Percentiles rank a stretch among this genome's conserved stretches.
Evolutionary conservation across 37 sponge, comb jelly and placozoan species (phyloP).

Genomic region (Crambe crambe): DNA sequence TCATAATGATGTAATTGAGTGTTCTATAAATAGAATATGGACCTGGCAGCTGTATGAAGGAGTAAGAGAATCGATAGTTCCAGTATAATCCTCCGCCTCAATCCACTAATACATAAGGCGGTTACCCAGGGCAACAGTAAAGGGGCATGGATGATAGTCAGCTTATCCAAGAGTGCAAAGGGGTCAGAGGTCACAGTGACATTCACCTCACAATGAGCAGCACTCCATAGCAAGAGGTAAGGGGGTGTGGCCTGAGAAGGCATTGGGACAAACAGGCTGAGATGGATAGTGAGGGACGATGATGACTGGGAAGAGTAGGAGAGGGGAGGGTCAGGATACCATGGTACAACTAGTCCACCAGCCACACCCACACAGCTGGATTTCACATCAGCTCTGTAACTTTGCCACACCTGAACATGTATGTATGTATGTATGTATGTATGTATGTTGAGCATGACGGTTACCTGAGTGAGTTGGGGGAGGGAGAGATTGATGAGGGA

Average conservation of each 20-base stretch:
- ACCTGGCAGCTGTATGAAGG: slow-evolving; percentile 7
- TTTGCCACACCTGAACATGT: slow-evolving; percentile 23
- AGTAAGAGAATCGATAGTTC: slow-evolving; percentile 1
- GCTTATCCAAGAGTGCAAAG: slow-evolving; percentile 3
- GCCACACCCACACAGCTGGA: slow-evolving; percentile 13
- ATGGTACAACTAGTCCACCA: slow-evolving; percentile 33
- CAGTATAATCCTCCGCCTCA: neutral
- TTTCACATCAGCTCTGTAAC: neutral
- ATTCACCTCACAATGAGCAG: slow-evolving; percentile 1
- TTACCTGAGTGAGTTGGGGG: slow-evolving; percentile 24
- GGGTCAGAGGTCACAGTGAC: slow-evolving; percentile 12
- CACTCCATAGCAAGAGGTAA: slow-evolving; percentile 22
- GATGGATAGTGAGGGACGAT: neutral
- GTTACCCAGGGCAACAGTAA: slow-evolving; percentile 53
- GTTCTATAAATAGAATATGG: too few species aligned
- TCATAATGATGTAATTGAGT: neutral
- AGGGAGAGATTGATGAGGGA: slow-evolving; percentile 31
- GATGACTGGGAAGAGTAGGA: slow-evolving; percentile 5
- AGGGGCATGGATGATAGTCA: slow-evolving; percentile 27
- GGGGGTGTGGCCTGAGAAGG: neutral
- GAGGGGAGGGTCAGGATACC: slow-evolving; percentile 45
- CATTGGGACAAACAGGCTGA: slow-evolving; percentile 8
- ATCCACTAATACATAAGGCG: slow-evolving; percentile 7
- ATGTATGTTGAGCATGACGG: too few species aligned
- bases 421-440: neutral